Evolutionary conservation across 2,113 vertebrate species (phyloP).

Genomic region (Dunckerocampus dactyliophorus): DNA sequence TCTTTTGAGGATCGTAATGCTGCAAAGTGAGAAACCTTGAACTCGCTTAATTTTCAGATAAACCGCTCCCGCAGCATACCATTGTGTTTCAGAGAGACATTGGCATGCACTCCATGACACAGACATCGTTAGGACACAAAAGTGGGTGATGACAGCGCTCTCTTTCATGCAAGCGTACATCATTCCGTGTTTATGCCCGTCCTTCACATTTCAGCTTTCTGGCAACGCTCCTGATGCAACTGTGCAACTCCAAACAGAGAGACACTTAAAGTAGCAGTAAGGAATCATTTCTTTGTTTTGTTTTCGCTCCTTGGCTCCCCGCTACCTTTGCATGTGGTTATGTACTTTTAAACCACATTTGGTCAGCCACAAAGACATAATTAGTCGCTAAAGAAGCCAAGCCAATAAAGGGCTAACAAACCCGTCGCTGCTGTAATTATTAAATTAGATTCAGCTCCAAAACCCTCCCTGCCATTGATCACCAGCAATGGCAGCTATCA

Average conservation of each 20-base stretch:
- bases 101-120: conserved; percentile 30
- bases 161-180: conserved; percentile 43
- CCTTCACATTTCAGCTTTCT: conserved; percentile 62
- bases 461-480: too few relatives aligned
- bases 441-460: too few relatives aligned
- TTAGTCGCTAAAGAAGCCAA: background rate
- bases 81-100: conserved; percentile 56
- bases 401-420: too few relatives aligned
- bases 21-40: conserved; percentile 60
- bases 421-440: too few relatives aligned
- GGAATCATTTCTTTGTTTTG: conserved; percentile 42
- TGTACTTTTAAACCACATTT: background rate
- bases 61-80: conserved; percentile 35
- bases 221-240: conserved; percentile 33
- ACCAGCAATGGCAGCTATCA: too few relatives aligned
- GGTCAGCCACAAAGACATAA: background rate
- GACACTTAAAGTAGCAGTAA: background rate
- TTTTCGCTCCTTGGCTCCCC: conserved; percentile 51
- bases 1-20: conserved; percentile 35
- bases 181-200: conserved; percentile 25
- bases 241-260: conserved; percentile 12
- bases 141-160: conserved; percentile 50
- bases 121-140: conserved; percentile 48
- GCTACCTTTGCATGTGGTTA: conserved; percentile 33
- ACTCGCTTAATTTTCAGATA: conserved; percentile 54